Conservation (phyloP, 2,113 vertebrate species). For the Ancistrus triradiatus region DNA sequence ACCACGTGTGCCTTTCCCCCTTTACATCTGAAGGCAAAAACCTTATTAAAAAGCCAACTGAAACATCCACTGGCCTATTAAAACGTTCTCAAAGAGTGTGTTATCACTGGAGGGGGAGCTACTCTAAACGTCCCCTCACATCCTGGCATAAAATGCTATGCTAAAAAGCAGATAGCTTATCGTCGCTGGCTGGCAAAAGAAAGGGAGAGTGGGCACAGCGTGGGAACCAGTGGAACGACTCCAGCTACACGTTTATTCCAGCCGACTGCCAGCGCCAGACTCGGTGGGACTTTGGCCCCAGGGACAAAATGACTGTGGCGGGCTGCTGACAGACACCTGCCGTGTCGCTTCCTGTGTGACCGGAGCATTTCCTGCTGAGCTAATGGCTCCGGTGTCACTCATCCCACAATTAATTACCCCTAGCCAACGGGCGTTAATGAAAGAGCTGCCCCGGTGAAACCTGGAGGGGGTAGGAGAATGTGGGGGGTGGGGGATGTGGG, state of each 20-base stretch:
- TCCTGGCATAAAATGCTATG: slow-evolving; percentile 29
- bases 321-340: slow-evolving; percentile 44
- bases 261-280: background rate
- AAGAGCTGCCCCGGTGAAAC: slow-evolving; percentile 48
- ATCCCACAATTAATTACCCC: slow-evolving; percentile 54
- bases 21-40: background rate
- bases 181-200: slow-evolving; percentile 3
- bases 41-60: background rate
- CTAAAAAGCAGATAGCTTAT: slow-evolving; percentile 42
- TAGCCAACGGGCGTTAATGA: slow-evolving; percentile 47
- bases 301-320: slow-evolving; percentile 15
- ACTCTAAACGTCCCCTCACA: background rate
- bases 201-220: background rate
- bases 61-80: no score
- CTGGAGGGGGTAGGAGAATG: slow-evolving; percentile 1
- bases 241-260: background rate
- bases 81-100: background rate
- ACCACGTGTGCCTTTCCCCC: background rate
- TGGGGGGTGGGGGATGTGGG: background rate
- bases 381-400: slow-evolving; percentile 55
- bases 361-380: slow-evolving; percentile 44
- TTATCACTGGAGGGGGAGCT: slow-evolving; percentile 9
- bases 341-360: slow-evolving; percentile 48
- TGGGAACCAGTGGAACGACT: background rate
- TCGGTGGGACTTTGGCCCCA: slow-evolving; percentile 6